Conservation (phyloP, 2,113 vertebrate genomes). For the Ciconia maguari region DNA sequence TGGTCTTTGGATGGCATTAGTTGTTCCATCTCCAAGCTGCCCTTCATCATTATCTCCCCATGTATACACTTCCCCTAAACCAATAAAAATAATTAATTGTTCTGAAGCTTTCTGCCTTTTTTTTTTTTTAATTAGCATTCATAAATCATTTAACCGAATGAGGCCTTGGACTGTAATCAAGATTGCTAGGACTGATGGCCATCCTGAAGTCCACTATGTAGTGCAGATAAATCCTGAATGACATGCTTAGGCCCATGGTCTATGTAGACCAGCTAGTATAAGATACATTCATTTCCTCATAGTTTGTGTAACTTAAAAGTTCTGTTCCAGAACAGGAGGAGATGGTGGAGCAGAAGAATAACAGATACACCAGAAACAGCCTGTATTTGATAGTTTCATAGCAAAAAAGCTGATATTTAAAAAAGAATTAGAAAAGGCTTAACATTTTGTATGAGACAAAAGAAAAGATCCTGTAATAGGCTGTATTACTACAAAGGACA, state of each 20-base stretch:
- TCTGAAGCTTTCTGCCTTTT: not conserved
- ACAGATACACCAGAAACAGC: not conserved
- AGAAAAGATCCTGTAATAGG: not conserved
- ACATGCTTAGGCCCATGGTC: not conserved
- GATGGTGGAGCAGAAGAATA: not conserved
- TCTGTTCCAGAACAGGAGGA: not conserved
- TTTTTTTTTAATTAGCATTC: not conserved
- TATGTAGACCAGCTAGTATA: not conserved
- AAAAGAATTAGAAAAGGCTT: not conserved
- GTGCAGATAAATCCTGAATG: not conserved
- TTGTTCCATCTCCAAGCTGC: slow-evolving; percentile 96
- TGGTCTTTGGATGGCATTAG: slow-evolving; percentile 96
- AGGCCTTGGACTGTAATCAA: not conserved
- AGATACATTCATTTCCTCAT: not conserved
- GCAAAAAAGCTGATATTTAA: not conserved
- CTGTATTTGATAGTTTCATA: not conserved
- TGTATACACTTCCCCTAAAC: slow-evolving; percentile 92
- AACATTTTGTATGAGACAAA: not conserved
- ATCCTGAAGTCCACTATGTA: not conserved
- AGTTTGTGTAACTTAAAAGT: not conserved
- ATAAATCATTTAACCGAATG: not conserved
- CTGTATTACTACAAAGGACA: not conserved
- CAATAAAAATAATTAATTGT: not conserved
- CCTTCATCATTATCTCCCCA: slow-evolving; percentile 99
- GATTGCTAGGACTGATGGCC: not conserved